Evolutionary conservation across 1,140 invertebrate species (phyloP), one percentile per base, ranked within the genome.

Genomic region (Danaus plexippus): DNA sequence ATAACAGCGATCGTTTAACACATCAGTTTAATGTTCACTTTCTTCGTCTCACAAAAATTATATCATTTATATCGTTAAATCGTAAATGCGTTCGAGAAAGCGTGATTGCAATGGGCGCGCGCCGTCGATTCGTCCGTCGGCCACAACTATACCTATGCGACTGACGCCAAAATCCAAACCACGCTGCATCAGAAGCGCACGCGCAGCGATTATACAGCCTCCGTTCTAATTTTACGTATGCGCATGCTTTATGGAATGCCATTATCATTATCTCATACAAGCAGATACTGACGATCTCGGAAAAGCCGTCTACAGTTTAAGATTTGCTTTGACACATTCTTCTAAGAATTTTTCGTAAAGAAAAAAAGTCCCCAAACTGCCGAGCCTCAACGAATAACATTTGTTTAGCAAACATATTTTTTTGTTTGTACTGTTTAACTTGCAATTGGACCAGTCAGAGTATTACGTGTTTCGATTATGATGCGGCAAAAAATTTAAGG

Each of bases 81-180:
- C 80, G 80, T 84, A 83, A 80, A 79, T 77, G 62, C 63, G 70
- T 70, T 85, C 80, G 82, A 70, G 55, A 71, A 57, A 67, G 57
- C 63, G 64, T 60, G 62, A 64, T 58, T 57, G 64, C 63, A 62
- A 67, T 55, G 60, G 63, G 57, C 46, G 65, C 61, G 62, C 53
- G 61, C 65, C 57, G 59, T 64, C 47, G 22, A 57, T 63, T 52
- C 76, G 73, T 67, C 70, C 69, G 50, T 58, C 48, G 59, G 68
- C 74, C 72, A 74, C 77, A 64, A 75, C 66, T 79, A 64, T 72
- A 67, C 64, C 65, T 73, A 73, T 73, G 79, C 79, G 75, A 85
- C 83, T 86, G 81, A 56, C 71, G 65, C 69, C 61, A 32, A 32
- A 32, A 58, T 67, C 64, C 61, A 61, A 51, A 58, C 65, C 41